Conservation (phyloP, 2,113 vertebrate species). For the Colius striatus region DNA sequence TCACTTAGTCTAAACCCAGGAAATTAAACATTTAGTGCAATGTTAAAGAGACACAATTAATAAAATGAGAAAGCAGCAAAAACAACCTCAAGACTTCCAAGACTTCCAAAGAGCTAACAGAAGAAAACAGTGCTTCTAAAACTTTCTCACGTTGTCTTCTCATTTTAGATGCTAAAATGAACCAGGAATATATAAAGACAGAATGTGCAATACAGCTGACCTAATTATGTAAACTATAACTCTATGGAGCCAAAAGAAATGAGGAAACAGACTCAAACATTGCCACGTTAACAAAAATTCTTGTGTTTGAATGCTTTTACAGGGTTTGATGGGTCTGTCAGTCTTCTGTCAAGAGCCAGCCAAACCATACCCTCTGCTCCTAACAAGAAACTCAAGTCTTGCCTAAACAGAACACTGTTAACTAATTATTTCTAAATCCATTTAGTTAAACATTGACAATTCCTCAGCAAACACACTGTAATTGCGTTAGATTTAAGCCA, state of each 20-base stretch:
- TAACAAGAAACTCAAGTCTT: not conserved
- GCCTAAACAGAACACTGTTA: not conserved
- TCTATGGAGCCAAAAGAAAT: not conserved
- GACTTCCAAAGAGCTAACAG: not conserved
- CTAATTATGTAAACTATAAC: not conserved
- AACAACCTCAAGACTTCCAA: not conserved
- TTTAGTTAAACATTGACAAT: not conserved
- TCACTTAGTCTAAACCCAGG: not conserved
- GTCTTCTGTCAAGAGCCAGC: not conserved
- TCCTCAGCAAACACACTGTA: not conserved
- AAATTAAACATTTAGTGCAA: not conserved
- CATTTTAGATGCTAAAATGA: not conserved
- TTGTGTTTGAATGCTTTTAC: not conserved
- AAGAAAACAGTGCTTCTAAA: not conserved
- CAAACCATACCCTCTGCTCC: not conserved
- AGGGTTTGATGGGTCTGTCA: not conserved
- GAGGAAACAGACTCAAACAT: not conserved
- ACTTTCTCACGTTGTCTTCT: not conserved
- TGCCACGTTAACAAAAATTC: not conserved
- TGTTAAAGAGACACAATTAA: not conserved
- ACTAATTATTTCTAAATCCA: not conserved
- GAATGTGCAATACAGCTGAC: not conserved
- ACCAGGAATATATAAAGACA: fast-evolving
- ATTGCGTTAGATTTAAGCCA: not conserved
- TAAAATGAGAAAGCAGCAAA: not conserved